Evolutionary conservation across 1,140 invertebrate species (phyloP).

Genomic region (Whitmania pigra): DNA sequence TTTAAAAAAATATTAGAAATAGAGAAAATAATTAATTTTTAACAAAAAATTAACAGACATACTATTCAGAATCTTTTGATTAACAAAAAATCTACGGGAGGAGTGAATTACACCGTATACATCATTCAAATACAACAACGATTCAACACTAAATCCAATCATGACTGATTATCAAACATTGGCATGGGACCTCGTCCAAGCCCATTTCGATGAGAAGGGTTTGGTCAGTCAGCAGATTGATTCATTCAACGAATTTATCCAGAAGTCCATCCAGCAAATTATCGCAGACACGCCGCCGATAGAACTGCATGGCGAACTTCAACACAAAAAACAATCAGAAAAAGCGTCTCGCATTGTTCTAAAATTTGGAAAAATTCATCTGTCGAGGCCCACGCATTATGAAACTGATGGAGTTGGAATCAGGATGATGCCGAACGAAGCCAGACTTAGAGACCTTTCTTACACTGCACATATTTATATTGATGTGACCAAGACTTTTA

Average conservation of each 20-base stretch:
- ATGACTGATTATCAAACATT: constrained; percentile 35
- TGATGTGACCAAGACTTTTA: constrained; percentile 88
- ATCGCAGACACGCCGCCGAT: constrained; percentile 96
- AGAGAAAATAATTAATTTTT: no score
- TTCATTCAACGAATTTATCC: constrained; percentile 98
- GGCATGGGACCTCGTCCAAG: constrained; percentile 90
- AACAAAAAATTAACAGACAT: no score
- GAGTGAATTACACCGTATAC: no score
- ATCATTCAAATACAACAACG: no score
- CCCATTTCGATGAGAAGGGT: constrained; percentile 98
- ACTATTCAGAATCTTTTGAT: no score
- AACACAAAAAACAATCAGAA: constrained; percentile 79
- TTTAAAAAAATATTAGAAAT: no score
- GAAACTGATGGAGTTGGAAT: constrained; percentile 96
- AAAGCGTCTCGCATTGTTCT: constrained; percentile 51
- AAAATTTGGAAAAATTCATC: constrained; percentile 98
- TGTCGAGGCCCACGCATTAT: constrained; percentile 98
- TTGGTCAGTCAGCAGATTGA: constrained; percentile 94
- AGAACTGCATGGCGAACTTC: constrained; percentile 92
- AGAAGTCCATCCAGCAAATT: constrained; percentile 97
- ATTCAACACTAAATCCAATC: constrained; percentile 44
- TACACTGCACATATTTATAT: constrained; percentile 87
- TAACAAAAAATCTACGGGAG: no score
- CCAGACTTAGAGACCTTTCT: constrained; percentile 51
- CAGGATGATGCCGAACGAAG: constrained; percentile 98